These are phyloP conservation scores for Tipula lateralis DNA, from an alignment of 2,888 invertebrate genomes.

Conservation along the genomic window DNA sequence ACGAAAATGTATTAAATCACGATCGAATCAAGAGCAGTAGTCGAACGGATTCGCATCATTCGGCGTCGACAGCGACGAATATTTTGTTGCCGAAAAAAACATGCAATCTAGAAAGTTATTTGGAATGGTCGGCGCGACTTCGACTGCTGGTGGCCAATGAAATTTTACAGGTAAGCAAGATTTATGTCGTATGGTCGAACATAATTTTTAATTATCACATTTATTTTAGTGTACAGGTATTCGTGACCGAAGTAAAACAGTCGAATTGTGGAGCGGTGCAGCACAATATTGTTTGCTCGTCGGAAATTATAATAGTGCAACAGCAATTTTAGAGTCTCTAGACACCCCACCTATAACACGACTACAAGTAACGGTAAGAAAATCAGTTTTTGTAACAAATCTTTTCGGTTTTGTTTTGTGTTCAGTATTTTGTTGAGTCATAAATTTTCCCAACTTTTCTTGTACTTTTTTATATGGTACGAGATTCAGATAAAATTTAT, in stretches of 20 bases:
- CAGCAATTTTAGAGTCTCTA: slow-evolving; percentile 47
- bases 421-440: background rate
- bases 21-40: background rate
- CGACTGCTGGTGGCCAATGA: slow-evolving; percentile 49
- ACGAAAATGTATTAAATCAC: slow-evolving; percentile 41
- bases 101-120: slow-evolving; percentile 49
- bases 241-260: slow-evolving; percentile 46
- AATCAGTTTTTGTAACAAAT: background rate
- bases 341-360: slow-evolving; percentile 48
- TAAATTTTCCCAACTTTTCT: background rate
- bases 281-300: slow-evolving; percentile 49
- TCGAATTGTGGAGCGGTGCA: slow-evolving; percentile 49
- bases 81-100: slow-evolving; percentile 48
- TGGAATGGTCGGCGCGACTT: slow-evolving; percentile 48
- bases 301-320: slow-evolving; percentile 50
- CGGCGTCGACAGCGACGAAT: slow-evolving; percentile 39
- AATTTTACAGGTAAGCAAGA: slow-evolving; percentile 45
- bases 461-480: background rate
- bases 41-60: slow-evolving; percentile 39
- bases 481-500: background rate
- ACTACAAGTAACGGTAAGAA: slow-evolving; percentile 47
- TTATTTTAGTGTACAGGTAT: slow-evolving; percentile 44
- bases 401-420: background rate
- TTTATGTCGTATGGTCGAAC: background rate
- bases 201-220: background rate